Conservation (phyloP, 2,888 invertebrate genomes). For the Zygogramma bicolorata region DNA sequence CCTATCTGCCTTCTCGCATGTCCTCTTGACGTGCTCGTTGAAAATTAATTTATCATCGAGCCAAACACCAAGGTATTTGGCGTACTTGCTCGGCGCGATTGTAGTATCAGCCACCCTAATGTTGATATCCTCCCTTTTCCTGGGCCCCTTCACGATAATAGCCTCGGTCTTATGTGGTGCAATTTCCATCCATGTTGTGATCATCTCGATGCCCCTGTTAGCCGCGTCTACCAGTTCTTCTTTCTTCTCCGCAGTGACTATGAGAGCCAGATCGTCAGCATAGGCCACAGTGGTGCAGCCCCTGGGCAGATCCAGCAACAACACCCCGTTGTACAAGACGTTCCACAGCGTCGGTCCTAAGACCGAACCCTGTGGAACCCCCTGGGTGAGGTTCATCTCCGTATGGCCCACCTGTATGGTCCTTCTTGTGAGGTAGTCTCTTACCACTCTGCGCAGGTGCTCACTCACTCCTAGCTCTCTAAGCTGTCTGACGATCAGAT, state of each 20-base stretch:
- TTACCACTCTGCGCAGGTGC: too few species aligned
- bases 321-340: neutral
- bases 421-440: too few species aligned
- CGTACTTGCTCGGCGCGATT: neutral
- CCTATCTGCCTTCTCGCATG: too few species aligned
- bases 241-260: neutral
- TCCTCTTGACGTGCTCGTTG: neutral
- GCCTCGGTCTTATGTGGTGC: neutral
- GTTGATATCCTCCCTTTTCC: neutral
- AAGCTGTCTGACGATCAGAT: too few species aligned
- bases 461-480: too few species aligned
- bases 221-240: neutral
- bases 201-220: neutral
- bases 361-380: slow-evolving; percentile 5
- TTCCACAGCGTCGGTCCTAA: slow-evolving; percentile 3
- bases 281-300: neutral
- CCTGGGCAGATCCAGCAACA: neutral
- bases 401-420: too few species aligned
- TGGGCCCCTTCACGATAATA: neutral
- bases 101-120: neutral
- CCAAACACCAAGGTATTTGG: too few species aligned
- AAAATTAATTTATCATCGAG: too few species aligned
- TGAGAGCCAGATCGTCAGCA: neutral
- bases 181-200: neutral
- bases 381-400: neutral